Percentiles rank a stretch among this genome's conserved stretches.
phyloP scores from a whole-genome alignment of 2,113 vertebrate species.

The Mystacornis crossleyi region DNA sequence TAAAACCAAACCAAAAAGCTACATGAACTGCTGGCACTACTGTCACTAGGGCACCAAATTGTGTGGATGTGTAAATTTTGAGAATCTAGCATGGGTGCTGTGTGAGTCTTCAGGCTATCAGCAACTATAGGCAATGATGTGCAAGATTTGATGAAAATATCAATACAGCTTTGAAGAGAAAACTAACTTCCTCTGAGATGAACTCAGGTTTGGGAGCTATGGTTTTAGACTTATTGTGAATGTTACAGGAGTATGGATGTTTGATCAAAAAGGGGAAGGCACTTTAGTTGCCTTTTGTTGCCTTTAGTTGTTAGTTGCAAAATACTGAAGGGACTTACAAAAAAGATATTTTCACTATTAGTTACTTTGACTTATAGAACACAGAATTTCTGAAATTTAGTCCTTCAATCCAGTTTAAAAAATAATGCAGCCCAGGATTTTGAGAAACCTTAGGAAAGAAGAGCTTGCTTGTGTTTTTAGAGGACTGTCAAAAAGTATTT shows the following conservation, averaged over 20 bases:
- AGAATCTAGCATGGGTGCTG: not conserved
- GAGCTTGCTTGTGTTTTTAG: not conserved
- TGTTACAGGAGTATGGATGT: not conserved
- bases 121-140: not conserved
- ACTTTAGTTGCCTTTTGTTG: too few species aligned
- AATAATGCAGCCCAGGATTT: not conserved
- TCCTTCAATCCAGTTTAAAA: not conserved
- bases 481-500: not conserved
- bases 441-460: not conserved
- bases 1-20: accelerated
- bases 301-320: not conserved
- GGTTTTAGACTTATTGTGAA: not conserved
- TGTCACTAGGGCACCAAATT: not conserved
- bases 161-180: not conserved
- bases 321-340: not conserved
- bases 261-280: not conserved
- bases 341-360: not conserved
- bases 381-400: not conserved
- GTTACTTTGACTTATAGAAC: not conserved
- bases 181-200: not conserved
- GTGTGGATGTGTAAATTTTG: not conserved
- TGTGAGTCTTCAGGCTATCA: not conserved
- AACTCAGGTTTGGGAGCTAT: not conserved
- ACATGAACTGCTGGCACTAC: not conserved
- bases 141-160: not conserved